phyloP scores from a whole-genome alignment of 2,888 invertebrate genomes.

The Aplocera efformata region DNA sequence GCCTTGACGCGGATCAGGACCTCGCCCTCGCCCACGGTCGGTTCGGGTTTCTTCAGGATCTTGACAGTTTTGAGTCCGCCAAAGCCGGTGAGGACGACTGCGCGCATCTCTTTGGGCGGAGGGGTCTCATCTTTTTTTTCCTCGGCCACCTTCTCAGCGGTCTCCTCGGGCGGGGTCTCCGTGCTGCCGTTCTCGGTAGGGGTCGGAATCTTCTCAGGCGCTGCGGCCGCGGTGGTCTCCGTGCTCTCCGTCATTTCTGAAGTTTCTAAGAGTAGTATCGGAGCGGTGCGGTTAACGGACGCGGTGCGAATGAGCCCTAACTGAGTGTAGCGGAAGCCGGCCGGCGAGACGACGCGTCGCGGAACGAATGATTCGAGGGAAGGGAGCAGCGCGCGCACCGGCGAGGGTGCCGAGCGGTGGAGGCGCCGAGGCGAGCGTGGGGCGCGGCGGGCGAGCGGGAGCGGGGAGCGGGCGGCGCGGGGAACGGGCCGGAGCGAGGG shows the following conservation, averaged over 20 bases:
- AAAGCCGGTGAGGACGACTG: constrained; percentile 91
- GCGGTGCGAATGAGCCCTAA: constrained; percentile 63
- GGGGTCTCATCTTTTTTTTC: constrained; percentile 77
- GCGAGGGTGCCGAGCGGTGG: constrained; percentile 41
- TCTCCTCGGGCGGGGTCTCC: constrained; percentile 71
- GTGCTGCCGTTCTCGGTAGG: constrained; percentile 76
- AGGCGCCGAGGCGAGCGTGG: constrained; percentile 29
- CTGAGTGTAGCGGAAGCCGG: constrained; percentile 56
- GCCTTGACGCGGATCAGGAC: constrained; percentile 91
- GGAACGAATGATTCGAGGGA: constrained; percentile 73
- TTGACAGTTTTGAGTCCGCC: constrained; percentile 93
- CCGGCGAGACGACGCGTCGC: constrained; percentile 75
- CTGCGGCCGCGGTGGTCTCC: constrained; percentile 73
- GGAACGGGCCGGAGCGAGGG: constrained; percentile 25
- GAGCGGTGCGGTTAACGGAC: constrained; percentile 59
- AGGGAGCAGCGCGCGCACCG: constrained; percentile 67
- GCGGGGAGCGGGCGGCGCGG: constrained; percentile 30
- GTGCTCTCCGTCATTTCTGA: constrained; percentile 75
- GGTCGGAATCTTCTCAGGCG: constrained; percentile 80
- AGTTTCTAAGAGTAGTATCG: constrained; percentile 42
- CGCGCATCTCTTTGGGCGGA: constrained; percentile 90
- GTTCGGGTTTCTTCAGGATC: constrained; percentile 89
- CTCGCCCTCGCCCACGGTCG: constrained; percentile 85
- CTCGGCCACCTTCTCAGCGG: constrained; percentile 77
- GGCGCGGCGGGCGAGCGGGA: constrained; percentile 26